Conservation (phyloP, 2,888 invertebrate genomes). For the Lasioglossum zephyrum region DNA sequence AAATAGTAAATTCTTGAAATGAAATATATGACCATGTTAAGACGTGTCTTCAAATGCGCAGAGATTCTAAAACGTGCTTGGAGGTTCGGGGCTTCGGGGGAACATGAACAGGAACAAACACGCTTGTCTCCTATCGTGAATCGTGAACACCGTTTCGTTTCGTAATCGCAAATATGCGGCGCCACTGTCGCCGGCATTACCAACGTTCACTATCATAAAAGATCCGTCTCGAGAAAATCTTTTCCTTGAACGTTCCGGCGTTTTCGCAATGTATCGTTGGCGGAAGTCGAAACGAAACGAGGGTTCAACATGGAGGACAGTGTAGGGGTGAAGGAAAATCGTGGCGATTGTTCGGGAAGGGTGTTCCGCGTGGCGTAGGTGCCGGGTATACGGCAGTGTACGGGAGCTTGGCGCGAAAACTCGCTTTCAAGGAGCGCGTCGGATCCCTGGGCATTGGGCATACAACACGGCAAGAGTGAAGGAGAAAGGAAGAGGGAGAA, state of each 20-base stretch:
- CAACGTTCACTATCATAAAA: conserved; percentile 70
- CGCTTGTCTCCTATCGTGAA: conserved; percentile 48
- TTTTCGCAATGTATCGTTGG: conserved; percentile 27
- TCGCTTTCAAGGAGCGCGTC: conserved; percentile 64
- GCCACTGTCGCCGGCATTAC: conserved; percentile 66
- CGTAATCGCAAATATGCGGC: conserved; percentile 63
- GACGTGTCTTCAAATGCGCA: conserved; percentile 50
- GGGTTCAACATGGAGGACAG: background rate
- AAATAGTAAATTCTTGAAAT: background rate
- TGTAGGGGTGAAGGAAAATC: background rate
- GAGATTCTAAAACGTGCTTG: conserved; percentile 51
- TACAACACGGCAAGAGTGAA: conserved; percentile 26
- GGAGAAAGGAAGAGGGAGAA: conserved; percentile 43
- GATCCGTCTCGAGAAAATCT: conserved; percentile 65
- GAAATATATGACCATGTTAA: background rate
- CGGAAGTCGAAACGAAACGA: background rate
- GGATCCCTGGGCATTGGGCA: conserved; percentile 54
- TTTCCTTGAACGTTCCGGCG: conserved; percentile 42
- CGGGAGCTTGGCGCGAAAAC: conserved; percentile 66
- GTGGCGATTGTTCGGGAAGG: background rate
- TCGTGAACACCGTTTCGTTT: conserved; percentile 54
- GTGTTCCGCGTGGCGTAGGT: conserved; percentile 16
- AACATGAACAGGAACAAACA: conserved; percentile 14
- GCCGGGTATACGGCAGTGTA: conserved; percentile 17
- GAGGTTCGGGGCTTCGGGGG: conserved; percentile 14